Evolutionary conservation across 2,797 vertebrate genomes (phyloP), one percentile per base, ranked within the genome.

Genomic region (Neoniphon sammara): DNA sequence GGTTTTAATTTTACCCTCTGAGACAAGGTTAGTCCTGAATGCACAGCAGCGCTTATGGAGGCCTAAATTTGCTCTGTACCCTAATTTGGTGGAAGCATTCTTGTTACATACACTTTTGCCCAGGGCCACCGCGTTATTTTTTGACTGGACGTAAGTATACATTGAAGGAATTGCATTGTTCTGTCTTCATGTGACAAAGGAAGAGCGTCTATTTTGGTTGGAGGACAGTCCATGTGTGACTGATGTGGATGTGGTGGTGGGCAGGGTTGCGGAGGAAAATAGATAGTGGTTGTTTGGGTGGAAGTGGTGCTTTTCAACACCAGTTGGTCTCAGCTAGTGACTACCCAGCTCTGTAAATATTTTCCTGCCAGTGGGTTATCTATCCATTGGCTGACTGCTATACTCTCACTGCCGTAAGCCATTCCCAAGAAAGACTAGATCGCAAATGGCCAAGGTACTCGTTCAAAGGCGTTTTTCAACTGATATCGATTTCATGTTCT

Each of bases 161-260:
- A 5, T 17, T 17, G 44, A 30, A 25, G 53, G 25, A 55, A 27
- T 5, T 46, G 44, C 44, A 46, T 50, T 66, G 59, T 73, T 74
- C 68, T 5, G 25, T 56, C 57, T 59, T 4, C 10, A 58, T 52
- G 55, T 6, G 2, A 27, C 9, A 14, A 27, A 57, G 54, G 25
- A 31, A 2, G 67, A 30, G 18, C 47, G 25, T 57, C 3, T 57
- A 18, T 60, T 46, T 65, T 47, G 14, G 4, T 7, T 9, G 8
- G 54, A 65, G 11, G 0, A 50, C 49, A 72, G 58, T 47, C n/a
- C 30, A 34, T 61, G 27, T 30, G 36, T 74, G 63, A 70, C 18
- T 27, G 42, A 75, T 62, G 67, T 15, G 39, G 44, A 75, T 60
- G 70, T 65, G 55, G 63, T 17, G 39, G 18, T 20, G 47, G 66